Evolutionary conservation across 2,888 invertebrate genomes (phyloP), one percentile per base, ranked within the genome.

Genomic region (Drosophila pseudotakahashii): DNA sequence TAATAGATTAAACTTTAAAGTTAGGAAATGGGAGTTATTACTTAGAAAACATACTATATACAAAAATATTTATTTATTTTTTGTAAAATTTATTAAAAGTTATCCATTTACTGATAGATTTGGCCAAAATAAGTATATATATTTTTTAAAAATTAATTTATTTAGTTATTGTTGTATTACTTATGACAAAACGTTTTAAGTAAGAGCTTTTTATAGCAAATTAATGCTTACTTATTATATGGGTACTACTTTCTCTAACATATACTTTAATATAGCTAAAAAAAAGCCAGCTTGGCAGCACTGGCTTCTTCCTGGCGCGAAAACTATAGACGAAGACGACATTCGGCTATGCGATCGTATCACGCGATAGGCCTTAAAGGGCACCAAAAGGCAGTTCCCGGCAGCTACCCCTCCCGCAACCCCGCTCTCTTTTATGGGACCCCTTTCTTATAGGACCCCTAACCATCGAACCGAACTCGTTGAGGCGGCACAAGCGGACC

Each of bases 261-360:
- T 11, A 9, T 10, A 16, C 23, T 19, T 0, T 0, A 19, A 42
- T 19, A 11, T 4, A 19, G 2, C 45, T 2, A 7, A 7, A 7
- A 48, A 47, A 26, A 5, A 41, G 58, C 41, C 60, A 26, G 16
- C 16, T 39, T 4, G 7, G 0, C 30, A 50, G n/a, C 11, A 6
- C 62, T 30, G 36, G 2, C 61, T 26, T 19, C 34, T 62, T 48
- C 41, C 32, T 60, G 62, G 62, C 79, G 73, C 76, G 75, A 77
- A 75, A 73, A 77, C 66, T 82, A 68, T 82, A 82, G 79, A 82
- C 78, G 73, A 88, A 80, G 67, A 82, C 78, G 79, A 87, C 83
- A 86, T 83, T 89, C 77, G 85, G 83, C 78, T 89, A 90, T 90
- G 89, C 86, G 90, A 90, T 90, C 81, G 77, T 77, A 90, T 88